phyloP scores from a whole-genome alignment of 2,113 vertebrate genomes.

The Psittacula cyanocephala region DNA sequence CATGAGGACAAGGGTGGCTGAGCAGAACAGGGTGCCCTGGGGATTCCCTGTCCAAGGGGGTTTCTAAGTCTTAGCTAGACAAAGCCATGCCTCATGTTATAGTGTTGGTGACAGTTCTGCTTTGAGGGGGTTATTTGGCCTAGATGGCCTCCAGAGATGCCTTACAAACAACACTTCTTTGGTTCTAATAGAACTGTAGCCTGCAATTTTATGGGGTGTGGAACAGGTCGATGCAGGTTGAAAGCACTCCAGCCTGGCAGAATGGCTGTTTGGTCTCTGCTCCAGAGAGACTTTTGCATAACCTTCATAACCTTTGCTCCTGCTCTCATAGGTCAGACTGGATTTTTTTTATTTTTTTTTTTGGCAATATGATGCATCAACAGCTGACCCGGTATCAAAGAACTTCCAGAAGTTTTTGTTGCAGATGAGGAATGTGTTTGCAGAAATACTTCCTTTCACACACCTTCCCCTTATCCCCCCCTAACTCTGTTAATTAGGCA shows the following conservation, averaged over 20 bases:
- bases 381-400: neutral
- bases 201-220: slow-evolving; percentile 6
- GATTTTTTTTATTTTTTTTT: neutral
- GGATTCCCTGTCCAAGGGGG: neutral
- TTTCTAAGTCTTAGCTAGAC: neutral
- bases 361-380: neutral
- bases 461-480: fast-evolving
- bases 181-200: neutral
- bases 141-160: neutral
- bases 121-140: neutral
- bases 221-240: neutral
- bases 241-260: neutral
- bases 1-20: neutral
- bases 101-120: neutral
- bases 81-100: neutral
- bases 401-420: neutral
- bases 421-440: neutral
- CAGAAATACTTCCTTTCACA: neutral
- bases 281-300: neutral
- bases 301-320: neutral
- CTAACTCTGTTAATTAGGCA: neutral
- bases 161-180: neutral
- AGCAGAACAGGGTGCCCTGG: neutral
- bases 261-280: neutral
- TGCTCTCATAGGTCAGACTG: neutral